These are phyloP conservation scores for Pithys albifrons DNA, from an alignment of 2,113 vertebrate species.

Conservation along the genomic window DNA sequence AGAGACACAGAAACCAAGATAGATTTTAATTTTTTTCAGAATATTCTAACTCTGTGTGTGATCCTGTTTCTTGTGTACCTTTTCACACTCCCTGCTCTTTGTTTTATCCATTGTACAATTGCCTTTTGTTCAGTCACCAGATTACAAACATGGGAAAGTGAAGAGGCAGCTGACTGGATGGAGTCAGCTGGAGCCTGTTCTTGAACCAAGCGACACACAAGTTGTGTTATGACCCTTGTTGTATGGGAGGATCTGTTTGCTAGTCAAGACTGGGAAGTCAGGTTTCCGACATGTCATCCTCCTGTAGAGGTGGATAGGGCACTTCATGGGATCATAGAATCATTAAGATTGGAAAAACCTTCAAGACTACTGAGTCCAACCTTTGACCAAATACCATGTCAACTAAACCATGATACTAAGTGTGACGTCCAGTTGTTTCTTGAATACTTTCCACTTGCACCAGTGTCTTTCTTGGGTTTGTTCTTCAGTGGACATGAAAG, in stretches of 20 bases:
- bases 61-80: neutral
- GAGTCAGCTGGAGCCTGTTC: neutral
- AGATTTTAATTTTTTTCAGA: neutral
- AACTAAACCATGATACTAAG: neutral
- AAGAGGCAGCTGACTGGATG: neutral
- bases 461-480: neutral
- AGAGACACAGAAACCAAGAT: accelerated
- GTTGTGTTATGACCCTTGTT: neutral
- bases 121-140: neutral
- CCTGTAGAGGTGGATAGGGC: neutral
- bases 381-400: neutral
- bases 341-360: neutral
- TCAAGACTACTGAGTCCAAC: neutral
- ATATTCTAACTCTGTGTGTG: neutral
- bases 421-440: neutral
- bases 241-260: neutral
- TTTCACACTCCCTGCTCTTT: neutral
- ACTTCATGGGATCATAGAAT: neutral
- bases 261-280: neutral
- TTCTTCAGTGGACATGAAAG: neutral
- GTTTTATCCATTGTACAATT: neutral
- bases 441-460: neutral
- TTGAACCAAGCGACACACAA: neutral
- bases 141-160: neutral
- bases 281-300: neutral